Evolutionary conservation across 2,113 vertebrate species (phyloP).

Genomic region (Hemicordylus capensis): DNA sequence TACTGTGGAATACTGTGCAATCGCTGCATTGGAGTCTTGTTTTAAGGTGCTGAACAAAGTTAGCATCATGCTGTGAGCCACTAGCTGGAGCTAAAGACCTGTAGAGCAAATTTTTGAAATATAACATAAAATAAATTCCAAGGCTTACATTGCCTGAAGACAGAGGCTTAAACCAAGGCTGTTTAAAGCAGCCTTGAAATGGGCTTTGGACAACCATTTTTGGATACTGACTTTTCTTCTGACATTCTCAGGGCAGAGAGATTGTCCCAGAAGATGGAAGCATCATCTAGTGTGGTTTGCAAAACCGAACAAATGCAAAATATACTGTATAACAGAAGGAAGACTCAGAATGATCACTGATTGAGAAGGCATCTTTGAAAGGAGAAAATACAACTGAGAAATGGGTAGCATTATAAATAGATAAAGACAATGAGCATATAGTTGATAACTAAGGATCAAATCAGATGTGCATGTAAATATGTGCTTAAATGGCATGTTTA

Average conservation of each 20-base stretch:
- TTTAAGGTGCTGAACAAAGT: constrained; percentile 48
- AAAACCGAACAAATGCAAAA: constrained; percentile 31
- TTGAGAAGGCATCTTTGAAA: constrained; percentile 2
- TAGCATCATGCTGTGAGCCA: constrained; percentile 69
- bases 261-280: constrained; percentile 9
- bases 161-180: constrained; percentile 38
- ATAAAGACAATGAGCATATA: too few species aligned
- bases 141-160: constrained; percentile 25
- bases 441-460: too few species aligned
- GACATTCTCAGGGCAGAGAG: constrained; percentile 15
- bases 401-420: constrained; percentile 8
- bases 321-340: constrained; percentile 23
- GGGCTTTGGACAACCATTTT: constrained; percentile 31
- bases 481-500: too few species aligned
- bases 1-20: constrained; percentile 27
- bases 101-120: constrained; percentile 57
- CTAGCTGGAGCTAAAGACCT: constrained; percentile 76
- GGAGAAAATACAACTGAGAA: constrained; percentile 7
- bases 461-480: too few species aligned
- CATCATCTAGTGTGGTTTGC: background rate
- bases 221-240: constrained; percentile 13
- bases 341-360: constrained; percentile 2
- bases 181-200: constrained; percentile 36
- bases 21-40: constrained; percentile 31
- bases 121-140: constrained; percentile 7